Evolutionary conservation across 2,113 vertebrate genomes (phyloP).

Genomic region (Leucosticte australis): DNA sequence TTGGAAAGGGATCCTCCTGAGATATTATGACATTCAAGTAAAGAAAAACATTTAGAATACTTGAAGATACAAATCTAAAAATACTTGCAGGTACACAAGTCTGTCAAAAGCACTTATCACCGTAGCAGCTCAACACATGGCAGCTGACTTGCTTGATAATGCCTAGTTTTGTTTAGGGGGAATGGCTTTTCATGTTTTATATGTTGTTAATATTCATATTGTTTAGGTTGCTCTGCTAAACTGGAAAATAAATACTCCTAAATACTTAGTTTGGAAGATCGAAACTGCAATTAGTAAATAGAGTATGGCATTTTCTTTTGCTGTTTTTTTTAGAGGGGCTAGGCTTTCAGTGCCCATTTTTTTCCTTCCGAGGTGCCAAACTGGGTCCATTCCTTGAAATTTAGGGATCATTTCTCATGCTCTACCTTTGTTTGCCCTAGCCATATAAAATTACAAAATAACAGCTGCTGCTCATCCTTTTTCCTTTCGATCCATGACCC

Average conservation of each 20-base stretch:
- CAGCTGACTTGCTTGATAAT: background rate
- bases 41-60: background rate
- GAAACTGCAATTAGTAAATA: background rate
- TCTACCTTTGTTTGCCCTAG: constrained; percentile 11
- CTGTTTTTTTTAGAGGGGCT: background rate
- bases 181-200: background rate
- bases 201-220: background rate
- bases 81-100: background rate
- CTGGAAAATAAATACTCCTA: background rate
- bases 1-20: background rate
- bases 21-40: background rate
- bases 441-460: constrained; percentile 38
- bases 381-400: constrained; percentile 13
- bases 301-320: background rate
- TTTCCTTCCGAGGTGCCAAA: background rate
- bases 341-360: background rate
- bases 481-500: constrained; percentile 12
- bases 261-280: background rate
- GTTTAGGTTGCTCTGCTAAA: background rate
- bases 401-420: background rate
- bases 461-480: constrained; percentile 25
- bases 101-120: background rate
- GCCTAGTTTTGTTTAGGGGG: background rate
- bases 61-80: background rate
- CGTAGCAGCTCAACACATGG: background rate